Evolutionary conservation across 2,888 invertebrate genomes (phyloP).

Genomic region (Palloptera scutellata): DNA sequence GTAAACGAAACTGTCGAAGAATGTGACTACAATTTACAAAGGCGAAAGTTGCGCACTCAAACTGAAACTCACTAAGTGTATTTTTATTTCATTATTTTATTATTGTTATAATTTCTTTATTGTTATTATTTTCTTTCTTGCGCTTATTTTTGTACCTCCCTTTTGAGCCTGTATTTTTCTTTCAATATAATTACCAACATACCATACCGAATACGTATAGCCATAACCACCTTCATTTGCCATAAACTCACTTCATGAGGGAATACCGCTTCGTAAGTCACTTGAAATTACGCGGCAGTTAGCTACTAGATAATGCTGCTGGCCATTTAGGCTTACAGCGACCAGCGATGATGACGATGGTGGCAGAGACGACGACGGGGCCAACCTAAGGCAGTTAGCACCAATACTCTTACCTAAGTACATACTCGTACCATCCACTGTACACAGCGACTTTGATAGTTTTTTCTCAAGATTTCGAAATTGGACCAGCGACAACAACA

Average conservation of each 20-base stretch:
- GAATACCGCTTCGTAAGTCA: conserved; percentile 39
- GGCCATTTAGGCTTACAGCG: too few relatives aligned
- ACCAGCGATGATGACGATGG: too few relatives aligned
- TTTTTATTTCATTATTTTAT: conserved; percentile 47
- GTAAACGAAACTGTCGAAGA: too few relatives aligned
- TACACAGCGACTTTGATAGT: background rate
- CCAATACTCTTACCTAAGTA: too few relatives aligned
- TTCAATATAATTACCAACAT: conserved; percentile 25
- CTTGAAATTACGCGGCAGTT: conserved; percentile 54
- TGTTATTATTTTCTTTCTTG: conserved; percentile 44
- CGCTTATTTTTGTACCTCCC: background rate
- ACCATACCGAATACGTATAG: background rate
- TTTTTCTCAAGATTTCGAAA: background rate
- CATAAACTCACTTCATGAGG: conserved; percentile 50
- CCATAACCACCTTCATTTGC: conserved; percentile 33
- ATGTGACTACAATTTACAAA: too few relatives aligned
- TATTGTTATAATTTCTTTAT: conserved; percentile 47
- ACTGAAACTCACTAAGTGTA: background rate
- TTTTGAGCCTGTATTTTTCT: conserved; percentile 37
- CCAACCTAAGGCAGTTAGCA: too few relatives aligned
- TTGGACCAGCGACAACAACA: background rate
- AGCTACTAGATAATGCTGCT: conserved; percentile 50
- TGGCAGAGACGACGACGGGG: too few relatives aligned
- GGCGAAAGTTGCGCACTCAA: background rate
- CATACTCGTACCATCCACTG: too few relatives aligned